Percentiles rank a stretch among this genome's conserved stretches.
phyloP scores from a whole-genome alignment of 2,888 invertebrate species.

The Tetramorium bicarinatum region DNA sequence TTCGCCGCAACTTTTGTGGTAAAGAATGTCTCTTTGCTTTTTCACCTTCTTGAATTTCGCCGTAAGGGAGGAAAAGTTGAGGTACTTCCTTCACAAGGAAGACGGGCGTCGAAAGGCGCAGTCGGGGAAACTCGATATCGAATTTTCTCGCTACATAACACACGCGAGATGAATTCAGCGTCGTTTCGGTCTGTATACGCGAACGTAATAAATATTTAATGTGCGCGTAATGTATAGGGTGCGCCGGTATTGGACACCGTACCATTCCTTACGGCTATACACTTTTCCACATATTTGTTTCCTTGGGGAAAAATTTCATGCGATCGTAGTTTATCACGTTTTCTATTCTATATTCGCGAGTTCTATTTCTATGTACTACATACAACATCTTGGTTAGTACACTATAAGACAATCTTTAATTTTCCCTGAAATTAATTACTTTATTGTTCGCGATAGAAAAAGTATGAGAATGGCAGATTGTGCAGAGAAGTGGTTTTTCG shows the following conservation, averaged over 20 bases:
- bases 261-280: neutral
- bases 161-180: conserved; percentile 45
- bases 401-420: neutral
- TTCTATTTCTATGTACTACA: neutral
- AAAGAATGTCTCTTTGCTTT: conserved; percentile 11
- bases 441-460: neutral
- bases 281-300: neutral
- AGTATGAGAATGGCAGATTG: neutral
- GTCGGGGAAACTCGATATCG: conserved; percentile 38
- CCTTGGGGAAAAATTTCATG: neutral
- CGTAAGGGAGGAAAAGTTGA: conserved; percentile 12
- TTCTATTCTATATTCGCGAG: too few species aligned
- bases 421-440: neutral
- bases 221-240: conserved; percentile 10
- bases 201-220: conserved; percentile 47
- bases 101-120: conserved; percentile 15
- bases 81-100: neutral
- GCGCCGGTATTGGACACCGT: neutral
- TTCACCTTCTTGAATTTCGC: conserved; percentile 4
- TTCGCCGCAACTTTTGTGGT: neutral
- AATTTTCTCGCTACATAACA: conserved; percentile 47
- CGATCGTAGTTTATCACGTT: neutral
- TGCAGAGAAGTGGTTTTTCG: neutral
- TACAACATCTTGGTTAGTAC: too few species aligned
- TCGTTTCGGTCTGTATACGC: conserved; percentile 20